Evolutionary conservation across 2,888 invertebrate species (phyloP), one percentile per base, ranked within the genome.

Genomic region (Drosophila anceps): DNA sequence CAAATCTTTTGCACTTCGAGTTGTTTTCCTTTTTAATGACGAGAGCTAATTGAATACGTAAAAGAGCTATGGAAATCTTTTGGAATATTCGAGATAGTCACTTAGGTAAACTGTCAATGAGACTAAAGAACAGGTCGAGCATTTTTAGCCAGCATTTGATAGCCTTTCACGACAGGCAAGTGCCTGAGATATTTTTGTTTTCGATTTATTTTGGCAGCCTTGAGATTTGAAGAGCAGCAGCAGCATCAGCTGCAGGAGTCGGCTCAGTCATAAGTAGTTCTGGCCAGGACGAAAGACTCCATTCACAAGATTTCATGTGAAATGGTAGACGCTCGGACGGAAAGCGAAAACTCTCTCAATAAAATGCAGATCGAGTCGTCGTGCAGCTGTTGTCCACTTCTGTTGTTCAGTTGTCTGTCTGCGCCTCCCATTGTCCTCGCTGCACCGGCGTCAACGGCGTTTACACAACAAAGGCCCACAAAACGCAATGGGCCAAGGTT

Each of bases 381-480:
- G 37, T 29, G 77, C 74, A 77, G 68, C 73, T 68, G 78, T 63
- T 66, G 31, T 50, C 0, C 18, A 20, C 33, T 20, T 51, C 43
- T 33, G 24, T 46, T 59, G 62, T 62, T 33, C 51, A 20, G 51
- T 18, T 50, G 3, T 8, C 51, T 18, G 51, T 24, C 51, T 35
- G 51, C 51, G 51, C 43, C 55, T 48, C 9, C 76, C 29, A 59
- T 69, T 70, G 71, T 76, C 35, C 50, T 18, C 44, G 41, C 41
- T 66, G 62, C 72, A 66, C 60, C 69, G 76, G 77, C 77, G 78
- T 78, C 72, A 78, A 60, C 78, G 77, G 77, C 77, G 77, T 77
- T 77, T 77, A 67, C 71, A 70, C 58, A 79, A 77, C 80, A 79
- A 78, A 69, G 59, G 64, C 35, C 81, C 58, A 76, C 50, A 67